phyloP scores from a whole-genome alignment of 2,888 invertebrate genomes.

The Timema podura region DNA sequence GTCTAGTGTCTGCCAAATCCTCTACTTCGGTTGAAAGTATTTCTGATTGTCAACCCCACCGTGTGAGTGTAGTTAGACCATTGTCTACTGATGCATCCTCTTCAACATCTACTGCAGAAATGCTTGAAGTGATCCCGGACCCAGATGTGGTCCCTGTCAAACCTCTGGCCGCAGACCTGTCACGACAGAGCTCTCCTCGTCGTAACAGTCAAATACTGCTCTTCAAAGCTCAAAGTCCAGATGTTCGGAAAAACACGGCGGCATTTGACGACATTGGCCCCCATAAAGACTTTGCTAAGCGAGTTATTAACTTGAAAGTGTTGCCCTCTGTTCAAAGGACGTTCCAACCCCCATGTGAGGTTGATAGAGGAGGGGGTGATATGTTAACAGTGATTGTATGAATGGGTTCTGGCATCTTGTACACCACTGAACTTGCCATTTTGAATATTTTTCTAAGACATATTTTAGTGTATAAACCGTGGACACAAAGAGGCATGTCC shows the following conservation, averaged over 20 bases:
- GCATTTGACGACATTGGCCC: slow-evolving; percentile 53
- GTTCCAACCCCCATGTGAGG: slow-evolving; percentile 26
- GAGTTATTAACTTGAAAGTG: slow-evolving; percentile 47
- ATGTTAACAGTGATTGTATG: slow-evolving; percentile 32
- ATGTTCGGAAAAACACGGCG: slow-evolving; percentile 78
- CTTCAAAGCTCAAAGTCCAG: slow-evolving; percentile 81
- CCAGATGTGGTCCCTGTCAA: slow-evolving; percentile 28
- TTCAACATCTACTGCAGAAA: slow-evolving; percentile 48
- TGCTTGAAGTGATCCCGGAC: slow-evolving; percentile 56
- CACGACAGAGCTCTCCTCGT: slow-evolving; percentile 39
- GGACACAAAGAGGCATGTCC: too few relatives aligned
- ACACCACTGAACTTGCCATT: too few relatives aligned
- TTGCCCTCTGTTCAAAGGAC: slow-evolving; percentile 33
- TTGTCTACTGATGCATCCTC: slow-evolving; percentile 44
- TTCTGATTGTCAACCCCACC: slow-evolving; percentile 33
- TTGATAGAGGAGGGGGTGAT: slow-evolving; percentile 30
- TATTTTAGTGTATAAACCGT: too few relatives aligned
- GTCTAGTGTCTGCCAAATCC: slow-evolving; percentile 51
- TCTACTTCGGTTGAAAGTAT: slow-evolving; percentile 36
- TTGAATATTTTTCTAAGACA: too few relatives aligned
- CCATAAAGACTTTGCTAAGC: slow-evolving; percentile 73
- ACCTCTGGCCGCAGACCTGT: slow-evolving; percentile 17
- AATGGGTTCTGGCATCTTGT: too few relatives aligned
- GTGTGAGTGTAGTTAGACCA: slow-evolving; percentile 47
- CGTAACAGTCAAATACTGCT: slow-evolving; percentile 62